Conservation (phyloP, 1,140 invertebrate species). For the Tachypleus tridentatus region DNA sequence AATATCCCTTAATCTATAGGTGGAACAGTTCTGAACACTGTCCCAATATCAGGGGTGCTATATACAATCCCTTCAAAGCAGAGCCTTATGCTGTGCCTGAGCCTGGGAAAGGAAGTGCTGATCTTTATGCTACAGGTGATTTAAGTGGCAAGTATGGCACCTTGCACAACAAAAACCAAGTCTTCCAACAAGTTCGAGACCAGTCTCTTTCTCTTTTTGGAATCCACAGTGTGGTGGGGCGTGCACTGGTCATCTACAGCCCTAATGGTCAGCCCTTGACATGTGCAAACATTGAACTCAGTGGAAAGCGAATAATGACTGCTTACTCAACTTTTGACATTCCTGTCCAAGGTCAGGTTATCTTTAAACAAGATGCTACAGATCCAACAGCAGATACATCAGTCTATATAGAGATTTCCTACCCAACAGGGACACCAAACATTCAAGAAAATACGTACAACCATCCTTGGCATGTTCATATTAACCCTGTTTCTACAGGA, state of each 20-base stretch:
- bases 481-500: slow-evolving; percentile 41
- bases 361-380: slow-evolving; percentile 65
- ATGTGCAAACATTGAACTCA: slow-evolving; percentile 39
- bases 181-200: slow-evolving; percentile 42
- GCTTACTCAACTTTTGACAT: slow-evolving; percentile 47
- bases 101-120: slow-evolving; percentile 46
- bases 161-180: slow-evolving; percentile 21
- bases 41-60: slow-evolving; percentile 32
- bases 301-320: slow-evolving; percentile 24
- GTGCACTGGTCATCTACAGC: slow-evolving; percentile 63
- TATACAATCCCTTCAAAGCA: slow-evolving; percentile 40
- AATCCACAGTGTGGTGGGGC: slow-evolving; percentile 57
- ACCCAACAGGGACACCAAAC: slow-evolving; percentile 35
- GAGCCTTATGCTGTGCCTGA: slow-evolving; percentile 23
- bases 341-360: slow-evolving; percentile 74
- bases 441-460: slow-evolving; percentile 39
- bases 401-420: slow-evolving; percentile 31
- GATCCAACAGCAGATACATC: slow-evolving; percentile 68
- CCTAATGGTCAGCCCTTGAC: slow-evolving; percentile 33
- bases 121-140: slow-evolving; percentile 78
- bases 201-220: slow-evolving; percentile 74
- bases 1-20: slow-evolving; percentile 36
- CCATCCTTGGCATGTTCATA: slow-evolving; percentile 54
- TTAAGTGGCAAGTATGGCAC: slow-evolving; percentile 65
- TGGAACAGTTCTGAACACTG: slow-evolving; percentile 32